Evolutionary conservation across 2,113 vertebrate genomes (phyloP).

Genomic region (Lepus americanus): DNA sequence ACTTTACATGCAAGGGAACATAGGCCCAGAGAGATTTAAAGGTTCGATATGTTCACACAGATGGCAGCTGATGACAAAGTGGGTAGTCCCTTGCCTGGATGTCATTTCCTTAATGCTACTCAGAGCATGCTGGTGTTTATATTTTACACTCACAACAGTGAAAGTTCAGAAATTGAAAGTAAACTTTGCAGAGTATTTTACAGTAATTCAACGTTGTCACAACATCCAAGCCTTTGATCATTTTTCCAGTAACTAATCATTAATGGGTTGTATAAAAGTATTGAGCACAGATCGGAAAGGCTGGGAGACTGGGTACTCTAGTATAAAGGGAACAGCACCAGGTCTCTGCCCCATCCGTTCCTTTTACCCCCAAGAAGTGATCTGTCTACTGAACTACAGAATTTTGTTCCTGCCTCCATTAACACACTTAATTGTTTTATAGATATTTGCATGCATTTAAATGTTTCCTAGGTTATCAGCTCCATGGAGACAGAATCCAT

Average conservation of each 20-base stretch:
- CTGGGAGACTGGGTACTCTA: neutral
- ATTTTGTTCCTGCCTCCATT: neutral
- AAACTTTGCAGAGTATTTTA: constrained; percentile 14
- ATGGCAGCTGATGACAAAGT: neutral
- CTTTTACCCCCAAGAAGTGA: neutral
- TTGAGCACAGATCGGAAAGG: neutral
- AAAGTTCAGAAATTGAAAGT: constrained; percentile 6
- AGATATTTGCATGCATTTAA: neutral
- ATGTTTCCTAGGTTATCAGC: constrained; percentile 9
- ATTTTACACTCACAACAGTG: neutral
- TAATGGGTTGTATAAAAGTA: neutral
- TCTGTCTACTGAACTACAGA: neutral
- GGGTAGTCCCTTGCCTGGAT: neutral
- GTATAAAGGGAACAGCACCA: neutral
- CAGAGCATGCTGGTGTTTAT: neutral
- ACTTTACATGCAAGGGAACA: neutral
- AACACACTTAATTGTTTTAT: neutral
- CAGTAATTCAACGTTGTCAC: neutral
- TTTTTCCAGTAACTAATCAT: neutral
- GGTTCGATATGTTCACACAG: neutral
- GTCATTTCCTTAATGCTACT: neutral
- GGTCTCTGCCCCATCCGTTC: neutral
- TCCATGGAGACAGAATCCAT: neutral
- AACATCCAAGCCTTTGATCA: neutral
- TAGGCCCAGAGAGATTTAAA: neutral